Percentiles rank a stretch among this genome's conserved stretches.
Evolutionary conservation across 2,797 vertebrate genomes (phyloP).

Genomic region (Vultur gryphus): DNA sequence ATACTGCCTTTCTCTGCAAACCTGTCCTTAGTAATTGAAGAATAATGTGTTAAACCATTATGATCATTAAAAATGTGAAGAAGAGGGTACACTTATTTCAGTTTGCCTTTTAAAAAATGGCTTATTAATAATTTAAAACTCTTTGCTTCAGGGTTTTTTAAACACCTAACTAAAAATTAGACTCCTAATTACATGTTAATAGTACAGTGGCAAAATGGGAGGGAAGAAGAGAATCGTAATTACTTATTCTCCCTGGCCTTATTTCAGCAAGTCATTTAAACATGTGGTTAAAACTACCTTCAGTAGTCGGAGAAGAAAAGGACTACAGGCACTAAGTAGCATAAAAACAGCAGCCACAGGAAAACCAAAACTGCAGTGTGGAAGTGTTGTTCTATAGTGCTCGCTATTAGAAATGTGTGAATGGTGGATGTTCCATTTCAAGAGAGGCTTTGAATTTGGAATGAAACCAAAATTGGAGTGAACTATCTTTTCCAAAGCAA

Average conservation of each 20-base stretch:
- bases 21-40: conserved; percentile 35
- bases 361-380: neutral
- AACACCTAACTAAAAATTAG: conserved; percentile 49
- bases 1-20: conserved; percentile 19
- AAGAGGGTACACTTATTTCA: conserved; percentile 7
- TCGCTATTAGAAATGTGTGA: neutral
- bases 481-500: neutral
- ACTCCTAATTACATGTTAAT: conserved; percentile 48
- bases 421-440: neutral
- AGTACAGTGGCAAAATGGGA: conserved; percentile 24
- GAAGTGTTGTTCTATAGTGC: neutral
- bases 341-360: neutral
- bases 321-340: neutral
- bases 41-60: conserved; percentile 41
- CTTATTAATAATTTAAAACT: conserved; percentile 43
- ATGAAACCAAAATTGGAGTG: neutral
- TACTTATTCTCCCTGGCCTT: conserved; percentile 25
- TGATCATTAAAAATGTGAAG: conserved; percentile 29
- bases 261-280: conserved; percentile 24
- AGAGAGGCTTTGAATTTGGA: neutral
- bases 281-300: neutral
- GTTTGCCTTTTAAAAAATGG: conserved; percentile 24
- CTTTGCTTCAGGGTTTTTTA: conserved; percentile 30
- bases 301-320: neutral
- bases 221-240: neutral